Evolutionary conservation across 2,113 vertebrate genomes (phyloP), one percentile per base, ranked within the genome.

Genomic region (Trichomycterus rosablanca): DNA sequence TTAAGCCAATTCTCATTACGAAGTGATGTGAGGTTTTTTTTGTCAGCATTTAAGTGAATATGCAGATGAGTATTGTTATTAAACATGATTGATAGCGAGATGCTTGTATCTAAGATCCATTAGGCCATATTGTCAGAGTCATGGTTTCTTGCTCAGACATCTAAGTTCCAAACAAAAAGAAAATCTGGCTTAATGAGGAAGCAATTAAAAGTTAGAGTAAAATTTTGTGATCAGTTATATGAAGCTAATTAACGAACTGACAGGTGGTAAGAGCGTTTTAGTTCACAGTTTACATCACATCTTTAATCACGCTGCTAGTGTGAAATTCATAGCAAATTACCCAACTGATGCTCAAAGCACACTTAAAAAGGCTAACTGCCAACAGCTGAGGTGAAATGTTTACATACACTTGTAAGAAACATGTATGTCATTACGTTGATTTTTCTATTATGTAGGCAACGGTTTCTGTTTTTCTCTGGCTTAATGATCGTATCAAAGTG

Each of bases 251-350:
- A 55, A 8, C 62, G 19, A 24, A 55, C 23, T 6, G 59, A 22
- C 34, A 61, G 24, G 42, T 10, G 34, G 30, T 40, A 49, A 65
- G 2, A 37, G n/a, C 24, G 22, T 40, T 54, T 63, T 48, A 26
- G 30, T 48, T 55, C 50, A 45, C 50, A 35, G 61, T 39, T 64
- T 55, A 9, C 18, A 12, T 45, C 40, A 6, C 40, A 44, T 10
- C 30, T 18, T 34, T 30, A 24, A 14, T 12, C 23, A 11, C 22
- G 28, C 30, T 26, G 3, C 6, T 8, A 55, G 62, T 37, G 51
- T 39, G 42, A 63, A 45, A 23, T 45, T 35, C n/a, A 16, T 39
- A 54, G 50, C 40, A 53, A 63, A 45, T 54, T 54, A 8, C 49
- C 19, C 12, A 53, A 42, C 5, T 53, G 39, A 45, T 45, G 34